These are phyloP conservation scores for Pseudomyrmex sp. DNA, from an alignment of 1,140 invertebrate species.

Conservation along the genomic window DNA sequence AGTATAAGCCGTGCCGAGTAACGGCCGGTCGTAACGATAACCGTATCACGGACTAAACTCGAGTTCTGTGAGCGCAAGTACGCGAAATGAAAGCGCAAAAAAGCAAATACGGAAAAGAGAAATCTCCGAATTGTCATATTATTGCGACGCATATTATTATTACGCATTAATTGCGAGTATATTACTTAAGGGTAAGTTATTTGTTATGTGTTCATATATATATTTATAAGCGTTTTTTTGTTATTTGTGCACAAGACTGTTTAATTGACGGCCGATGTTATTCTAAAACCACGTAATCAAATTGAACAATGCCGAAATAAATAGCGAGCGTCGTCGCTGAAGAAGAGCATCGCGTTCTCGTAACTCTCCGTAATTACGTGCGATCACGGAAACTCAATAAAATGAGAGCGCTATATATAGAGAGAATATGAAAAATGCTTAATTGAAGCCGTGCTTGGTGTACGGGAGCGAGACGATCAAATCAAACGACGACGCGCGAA, in stretches of 20 bases:
- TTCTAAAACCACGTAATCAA: neutral
- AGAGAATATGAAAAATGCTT: conserved; percentile 46
- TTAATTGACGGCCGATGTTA: neutral
- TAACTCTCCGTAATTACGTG: conserved; percentile 33
- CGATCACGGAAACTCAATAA: conserved; percentile 30
- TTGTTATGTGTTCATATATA: no score
- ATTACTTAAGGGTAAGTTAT: neutral
- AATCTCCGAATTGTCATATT: conserved; percentile 26
- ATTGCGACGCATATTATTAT: neutral
- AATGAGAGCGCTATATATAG: conserved; percentile 32
- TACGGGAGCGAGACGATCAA: conserved; percentile 19
- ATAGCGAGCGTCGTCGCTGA: neutral
- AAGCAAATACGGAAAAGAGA: conserved; percentile 27
- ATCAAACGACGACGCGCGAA: neutral
- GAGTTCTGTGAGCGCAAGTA: conserved; percentile 11
- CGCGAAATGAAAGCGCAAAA: conserved; percentile 42
- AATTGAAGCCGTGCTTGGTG: conserved; percentile 53
- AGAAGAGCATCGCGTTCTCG: neutral
- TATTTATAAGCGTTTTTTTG: no score
- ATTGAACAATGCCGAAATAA: conserved; percentile 4
- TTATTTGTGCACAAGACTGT: no score
- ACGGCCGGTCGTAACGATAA: conserved; percentile 57
- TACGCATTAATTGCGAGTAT: conserved; percentile 37
- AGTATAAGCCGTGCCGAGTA: conserved; percentile 49
- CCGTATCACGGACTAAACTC: conserved; percentile 56